phyloP scores from a whole-genome alignment of 2,888 invertebrate genomes.

The Tenthredo scrophulariae region DNA sequence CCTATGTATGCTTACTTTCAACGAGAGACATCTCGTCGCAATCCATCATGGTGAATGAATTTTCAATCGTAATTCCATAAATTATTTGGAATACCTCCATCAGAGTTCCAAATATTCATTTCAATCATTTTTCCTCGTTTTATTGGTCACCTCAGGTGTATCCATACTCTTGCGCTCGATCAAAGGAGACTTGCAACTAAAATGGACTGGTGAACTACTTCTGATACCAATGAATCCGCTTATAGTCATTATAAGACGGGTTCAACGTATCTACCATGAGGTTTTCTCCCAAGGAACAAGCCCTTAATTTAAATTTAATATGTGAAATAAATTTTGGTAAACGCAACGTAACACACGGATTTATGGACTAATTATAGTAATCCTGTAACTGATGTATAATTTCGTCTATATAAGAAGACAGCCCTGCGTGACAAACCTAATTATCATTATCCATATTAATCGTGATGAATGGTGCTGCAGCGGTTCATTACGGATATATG shows the following conservation, averaged over 20 bases:
- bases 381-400: neutral
- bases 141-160: neutral
- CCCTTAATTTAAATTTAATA: too few species aligned
- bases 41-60: neutral
- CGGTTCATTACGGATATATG: slow-evolving; percentile 1
- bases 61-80: neutral
- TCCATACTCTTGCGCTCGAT: neutral
- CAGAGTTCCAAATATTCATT: neutral
- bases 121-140: neutral
- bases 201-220: slow-evolving; percentile 15
- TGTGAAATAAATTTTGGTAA: too few species aligned
- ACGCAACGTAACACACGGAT: neutral
- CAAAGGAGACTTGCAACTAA: neutral
- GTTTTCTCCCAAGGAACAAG: too few species aligned
- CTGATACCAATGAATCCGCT: neutral
- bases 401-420: neutral
- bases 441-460: neutral
- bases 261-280: neutral
- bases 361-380: neutral
- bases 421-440: slow-evolving; percentile 14
- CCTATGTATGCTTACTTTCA: neutral
- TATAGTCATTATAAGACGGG: too few species aligned
- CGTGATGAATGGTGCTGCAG: neutral
- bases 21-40: neutral
- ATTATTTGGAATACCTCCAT: neutral